phyloP scores from a whole-genome alignment of 2,888 invertebrate genomes.

The Rhyacophila evoluta region DNA sequence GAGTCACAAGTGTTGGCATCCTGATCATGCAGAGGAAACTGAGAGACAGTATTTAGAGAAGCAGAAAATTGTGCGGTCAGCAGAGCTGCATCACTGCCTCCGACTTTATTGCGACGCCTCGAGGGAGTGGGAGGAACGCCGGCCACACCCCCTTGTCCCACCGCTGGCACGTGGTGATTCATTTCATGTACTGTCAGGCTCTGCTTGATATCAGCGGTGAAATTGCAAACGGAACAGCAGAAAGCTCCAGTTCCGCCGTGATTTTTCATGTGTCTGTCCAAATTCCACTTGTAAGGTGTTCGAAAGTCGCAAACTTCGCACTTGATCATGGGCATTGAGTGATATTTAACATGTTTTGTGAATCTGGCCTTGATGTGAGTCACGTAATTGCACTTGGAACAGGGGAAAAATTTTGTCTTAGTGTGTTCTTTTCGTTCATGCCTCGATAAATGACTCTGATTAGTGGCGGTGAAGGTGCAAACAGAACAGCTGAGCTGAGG shows the following conservation, averaged over 20 bases:
- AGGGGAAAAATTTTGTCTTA: constrained; percentile 84
- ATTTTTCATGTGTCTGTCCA: constrained; percentile 93
- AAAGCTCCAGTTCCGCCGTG: constrained; percentile 89
- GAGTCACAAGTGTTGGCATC: constrained; percentile 46
- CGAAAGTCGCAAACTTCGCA: constrained; percentile 94
- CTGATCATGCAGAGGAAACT: constrained; percentile 25
- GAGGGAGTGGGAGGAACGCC: constrained; percentile 67
- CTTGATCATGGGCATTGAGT: constrained; percentile 95
- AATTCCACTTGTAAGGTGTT: constrained; percentile 93
- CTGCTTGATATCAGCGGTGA: constrained; percentile 92
- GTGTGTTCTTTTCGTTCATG: constrained; percentile 84
- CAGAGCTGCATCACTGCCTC: constrained; percentile 75
- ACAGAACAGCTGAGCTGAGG: constrained; percentile 70
- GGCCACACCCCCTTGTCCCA: constrained; percentile 74
- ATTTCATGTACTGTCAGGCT: constrained; percentile 92
- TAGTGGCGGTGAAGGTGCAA: constrained; percentile 76
- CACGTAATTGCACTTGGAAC: constrained; percentile 90
- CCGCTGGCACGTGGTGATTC: constrained; percentile 88
- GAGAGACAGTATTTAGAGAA: not conserved
- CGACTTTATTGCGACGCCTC: constrained; percentile 80
- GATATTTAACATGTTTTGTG: constrained; percentile 93
- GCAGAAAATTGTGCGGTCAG: constrained; percentile 11
- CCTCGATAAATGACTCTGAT: constrained; percentile 73
- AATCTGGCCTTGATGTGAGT: constrained; percentile 91
- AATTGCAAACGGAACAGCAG: constrained; percentile 88